phyloP scores from a whole-genome alignment of 2,888 invertebrate genomes.

The Uropetala carovei region DNA sequence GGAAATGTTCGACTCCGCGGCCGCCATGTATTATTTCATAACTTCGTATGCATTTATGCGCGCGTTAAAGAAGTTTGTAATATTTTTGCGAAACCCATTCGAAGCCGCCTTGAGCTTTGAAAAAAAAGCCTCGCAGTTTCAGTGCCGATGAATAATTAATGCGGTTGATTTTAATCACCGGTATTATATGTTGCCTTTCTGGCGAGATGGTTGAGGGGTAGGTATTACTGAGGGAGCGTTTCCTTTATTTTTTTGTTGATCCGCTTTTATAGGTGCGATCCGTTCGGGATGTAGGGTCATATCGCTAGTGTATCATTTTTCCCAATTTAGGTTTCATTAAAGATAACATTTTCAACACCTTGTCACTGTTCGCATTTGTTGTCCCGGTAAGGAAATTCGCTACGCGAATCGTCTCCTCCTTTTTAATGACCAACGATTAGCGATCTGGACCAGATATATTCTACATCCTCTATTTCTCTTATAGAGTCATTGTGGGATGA shows the following conservation, averaged over 20 bases:
- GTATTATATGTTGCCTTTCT: slow-evolving; percentile 30
- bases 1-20: neutral
- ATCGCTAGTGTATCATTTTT: slow-evolving; percentile 44
- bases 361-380: slow-evolving; percentile 18
- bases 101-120: slow-evolving; percentile 29
- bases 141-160: slow-evolving; percentile 59
- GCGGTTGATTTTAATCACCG: slow-evolving; percentile 57
- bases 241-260: neutral
- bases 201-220: neutral
- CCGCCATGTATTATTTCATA: neutral
- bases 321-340: slow-evolving; percentile 4
- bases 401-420: neutral
- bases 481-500: too few relatives aligned
- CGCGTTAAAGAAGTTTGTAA: neutral
- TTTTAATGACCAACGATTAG: too few relatives aligned
- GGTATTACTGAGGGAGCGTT: neutral
- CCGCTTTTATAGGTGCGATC: neutral
- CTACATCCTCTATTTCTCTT: too few relatives aligned
- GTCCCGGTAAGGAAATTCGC: neutral
- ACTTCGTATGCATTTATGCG: slow-evolving; percentile 42
- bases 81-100: slow-evolving; percentile 38
- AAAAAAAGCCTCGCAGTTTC: slow-evolving; percentile 24
- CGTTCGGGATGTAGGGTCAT: neutral
- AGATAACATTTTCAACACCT: slow-evolving; percentile 56
- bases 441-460: too few relatives aligned